Base-by-base conservation (phyloP, 2,113 vertebrate species). In the Thymallus thymallus region DNA sequence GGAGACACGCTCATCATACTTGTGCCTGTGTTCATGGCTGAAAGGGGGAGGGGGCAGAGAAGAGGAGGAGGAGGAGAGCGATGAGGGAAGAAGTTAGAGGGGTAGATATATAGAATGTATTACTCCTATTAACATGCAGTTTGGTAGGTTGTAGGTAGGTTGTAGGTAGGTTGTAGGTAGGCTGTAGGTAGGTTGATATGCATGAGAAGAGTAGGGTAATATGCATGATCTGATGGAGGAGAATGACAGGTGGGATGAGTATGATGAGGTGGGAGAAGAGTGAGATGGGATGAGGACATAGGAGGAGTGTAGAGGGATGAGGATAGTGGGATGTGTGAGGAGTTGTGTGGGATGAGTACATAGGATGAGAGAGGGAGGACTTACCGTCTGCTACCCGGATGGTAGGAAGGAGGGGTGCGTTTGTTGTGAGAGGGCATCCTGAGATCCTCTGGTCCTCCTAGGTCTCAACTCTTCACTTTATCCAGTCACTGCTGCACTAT, bases 341-440 rank as follows among this genome's bases (percentile, higher is more conserved):
- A 30, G 29, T 16, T 6, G 6, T 20, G 3, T 29, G 14, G 5
- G 4, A 65, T 30, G 16, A 30, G 9, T 9, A 26, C 23, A 26
- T 12, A 9, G 45, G 45, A 46, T 13, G 13, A 18, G 18, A 55
- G 51, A 20, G 18, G 51, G 16, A 20, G 13, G 18, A 82, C 93
- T 91, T 90, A 95, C 94, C 92, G 93, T 84, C 93, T 90, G 30
- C 91, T 90, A 26, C 61, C 85, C 1, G 92, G 81, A 0, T 90
- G 88, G 72, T 95, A 90, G 0, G 92, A 89, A 1, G 90, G 91
- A 10, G 88, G 80, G 84, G 86, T 94, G 84, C 87, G 86, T 77
- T 88, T 93, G 20, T 89, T 55, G 51, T 55, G 78, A 0, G 85
- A 81, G 1, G 94, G 93, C 95, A 96, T 96, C 12, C 23, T 80